A percentile compares a stretch with the other conserved stretches of the same genome.
These are phyloP conservation scores for Anabas testudineus DNA, from an alignment of 2,797 vertebrate species.

Conservation along the genomic window DNA sequence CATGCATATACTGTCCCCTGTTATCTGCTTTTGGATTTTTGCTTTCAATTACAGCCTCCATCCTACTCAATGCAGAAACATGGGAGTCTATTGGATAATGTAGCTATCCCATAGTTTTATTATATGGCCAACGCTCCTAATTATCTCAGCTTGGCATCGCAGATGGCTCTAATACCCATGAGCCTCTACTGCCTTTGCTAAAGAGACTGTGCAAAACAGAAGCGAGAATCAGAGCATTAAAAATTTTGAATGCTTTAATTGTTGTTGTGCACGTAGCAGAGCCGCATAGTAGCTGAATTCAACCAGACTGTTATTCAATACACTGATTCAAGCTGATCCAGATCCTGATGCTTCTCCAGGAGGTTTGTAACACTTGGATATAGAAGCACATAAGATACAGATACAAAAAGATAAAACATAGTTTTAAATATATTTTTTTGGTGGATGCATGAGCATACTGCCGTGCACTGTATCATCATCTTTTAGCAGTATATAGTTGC, in stretches of 20 bases:
- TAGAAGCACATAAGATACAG: too few species aligned
- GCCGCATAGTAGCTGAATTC: background rate
- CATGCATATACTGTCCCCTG: background rate
- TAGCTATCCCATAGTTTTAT: background rate
- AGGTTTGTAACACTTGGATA: too few species aligned
- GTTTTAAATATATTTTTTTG: too few species aligned
- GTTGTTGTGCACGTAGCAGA: background rate
- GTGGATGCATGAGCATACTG: too few species aligned
- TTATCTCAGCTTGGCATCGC: background rate
- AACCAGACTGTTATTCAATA: background rate
- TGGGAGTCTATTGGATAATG: too few species aligned
- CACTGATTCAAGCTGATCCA: background rate
- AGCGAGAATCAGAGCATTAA: background rate
- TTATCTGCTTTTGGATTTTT: background rate
- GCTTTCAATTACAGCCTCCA: background rate
- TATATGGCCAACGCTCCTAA: background rate
- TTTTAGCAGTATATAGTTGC: too few species aligned
- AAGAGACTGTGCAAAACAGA: background rate
- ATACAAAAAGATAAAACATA: too few species aligned
- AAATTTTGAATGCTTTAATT: background rate
- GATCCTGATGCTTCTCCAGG: too few species aligned
- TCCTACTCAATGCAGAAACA: background rate
- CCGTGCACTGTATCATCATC: too few species aligned
- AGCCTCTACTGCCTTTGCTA: constrained; percentile 8
- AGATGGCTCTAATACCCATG: constrained; percentile 6